These are phyloP conservation scores for Brachylomia viminalis DNA, from an alignment of 2,888 invertebrate species.

Conservation along the genomic window DNA sequence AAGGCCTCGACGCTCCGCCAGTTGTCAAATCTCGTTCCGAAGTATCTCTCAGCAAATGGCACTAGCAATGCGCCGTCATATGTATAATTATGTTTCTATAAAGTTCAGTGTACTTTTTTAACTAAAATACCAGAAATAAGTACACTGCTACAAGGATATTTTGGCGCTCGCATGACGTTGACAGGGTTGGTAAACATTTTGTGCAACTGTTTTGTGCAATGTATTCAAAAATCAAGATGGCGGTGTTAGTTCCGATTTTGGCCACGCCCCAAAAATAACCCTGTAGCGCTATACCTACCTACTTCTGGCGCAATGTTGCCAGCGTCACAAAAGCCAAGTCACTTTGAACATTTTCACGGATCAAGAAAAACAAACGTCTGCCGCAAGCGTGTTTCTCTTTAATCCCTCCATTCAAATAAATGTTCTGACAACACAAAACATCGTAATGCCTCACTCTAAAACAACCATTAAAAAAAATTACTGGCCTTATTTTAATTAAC, in stretches of 20 bases:
- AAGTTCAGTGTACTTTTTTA: background rate
- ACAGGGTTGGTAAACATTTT: too few species aligned
- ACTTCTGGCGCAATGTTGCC: background rate
- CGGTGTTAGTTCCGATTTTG: background rate
- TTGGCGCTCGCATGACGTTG: too few species aligned
- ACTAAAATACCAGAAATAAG: background rate
- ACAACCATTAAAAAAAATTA: constrained; percentile 55
- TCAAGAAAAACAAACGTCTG: background rate
- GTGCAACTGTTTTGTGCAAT: too few species aligned
- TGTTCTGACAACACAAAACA: constrained; percentile 20
- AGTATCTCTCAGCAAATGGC: too few species aligned
- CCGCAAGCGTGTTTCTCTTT: background rate
- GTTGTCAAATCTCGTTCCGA: too few species aligned
- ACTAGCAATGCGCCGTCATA: too few species aligned
- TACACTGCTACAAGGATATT: too few species aligned
- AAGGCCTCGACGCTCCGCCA: too few species aligned
- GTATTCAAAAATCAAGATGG: too few species aligned
- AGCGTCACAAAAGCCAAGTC: background rate
- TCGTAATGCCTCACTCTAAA: background rate
- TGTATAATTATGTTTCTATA: too few species aligned
- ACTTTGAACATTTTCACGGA: background rate
- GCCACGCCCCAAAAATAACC: background rate
- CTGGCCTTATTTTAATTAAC: constrained; percentile 45
- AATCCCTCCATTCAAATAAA: constrained; percentile 38
- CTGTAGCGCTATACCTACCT: background rate